Base-by-base conservation (phyloP, 2,113 vertebrate species). In the Saguinus imperator region DNA sequence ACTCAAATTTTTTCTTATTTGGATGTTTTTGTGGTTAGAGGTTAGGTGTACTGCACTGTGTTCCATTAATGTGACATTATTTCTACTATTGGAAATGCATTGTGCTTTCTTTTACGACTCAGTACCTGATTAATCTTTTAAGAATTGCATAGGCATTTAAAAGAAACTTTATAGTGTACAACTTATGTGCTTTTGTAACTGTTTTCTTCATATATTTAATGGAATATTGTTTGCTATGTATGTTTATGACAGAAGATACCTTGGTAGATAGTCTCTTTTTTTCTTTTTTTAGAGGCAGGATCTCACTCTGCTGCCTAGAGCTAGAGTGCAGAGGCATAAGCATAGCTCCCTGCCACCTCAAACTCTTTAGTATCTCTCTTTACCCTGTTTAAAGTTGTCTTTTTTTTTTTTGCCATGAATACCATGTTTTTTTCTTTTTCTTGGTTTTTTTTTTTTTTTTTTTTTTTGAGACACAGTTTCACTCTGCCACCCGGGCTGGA, bases 171-270 rank as follows among this genome's bases (percentile, higher is more conserved):
- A 80, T 52, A 87, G 25, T 21, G 8, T 64, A 83, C 32, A 66
- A 55, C n/a, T 73, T 81, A 57, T 45, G 55, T 72, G 61, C 14
- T 95, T 81, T 70, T 43, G 12, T 64, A 32, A 64, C 50, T 89
- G 17, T 76, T 94, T 85, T 91, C 55, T 90, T 68, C 55, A 68
- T 80, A 75, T 80, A 61, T 89, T 94, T 82, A 87, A 87, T 83
- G 43, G 43, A 93, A 57, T 64, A 77, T 75, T 73, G 6, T 72
- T 81, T 87, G 25, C 32, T 83, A 43, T 90, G 13, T 72, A 29
- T 94, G 29, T 64, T 96, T 70, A 92, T 89, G 40, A 95, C 40
- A 77, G 61, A 91, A 82, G 48, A 82, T 93, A 93, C 55, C 37
- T 87, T 93, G 61, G 52, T 84, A 48, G 43, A 45, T 90, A 58